These are phyloP conservation scores for Endotricha flammealis DNA, from an alignment of 2,888 invertebrate species.

Conservation along the genomic window DNA sequence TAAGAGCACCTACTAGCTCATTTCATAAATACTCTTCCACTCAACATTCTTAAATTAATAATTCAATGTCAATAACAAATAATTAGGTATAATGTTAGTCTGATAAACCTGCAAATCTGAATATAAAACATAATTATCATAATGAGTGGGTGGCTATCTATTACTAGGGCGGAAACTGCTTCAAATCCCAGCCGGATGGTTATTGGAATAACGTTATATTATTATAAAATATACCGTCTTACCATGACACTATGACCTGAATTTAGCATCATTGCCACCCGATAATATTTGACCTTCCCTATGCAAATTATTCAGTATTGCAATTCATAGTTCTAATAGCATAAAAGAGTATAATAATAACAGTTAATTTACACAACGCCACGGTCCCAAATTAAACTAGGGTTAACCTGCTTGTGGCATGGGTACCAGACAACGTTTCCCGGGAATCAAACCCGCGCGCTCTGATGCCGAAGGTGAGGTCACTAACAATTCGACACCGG, in stretches of 20 bases:
- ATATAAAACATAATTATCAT: conserved; percentile 25
- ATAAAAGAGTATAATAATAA: too few species aligned
- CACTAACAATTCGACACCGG: too few species aligned
- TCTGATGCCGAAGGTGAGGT: too few species aligned
- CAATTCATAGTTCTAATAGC: too few species aligned
- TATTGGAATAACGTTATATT: not conserved
- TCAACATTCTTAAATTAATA: not conserved
- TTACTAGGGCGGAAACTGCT: conserved; percentile 28
- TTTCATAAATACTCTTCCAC: too few species aligned
- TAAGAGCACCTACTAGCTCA: not conserved
- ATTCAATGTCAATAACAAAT: not conserved
- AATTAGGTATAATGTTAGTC: not conserved
- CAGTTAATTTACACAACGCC: not conserved
- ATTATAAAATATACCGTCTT: not conserved
- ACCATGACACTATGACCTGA: conserved; percentile 3
- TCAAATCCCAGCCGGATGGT: conserved; percentile 32
- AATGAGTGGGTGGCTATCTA: conserved; percentile 36
- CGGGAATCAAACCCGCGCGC: too few species aligned
- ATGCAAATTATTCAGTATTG: conserved; percentile 5
- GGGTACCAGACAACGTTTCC: too few species aligned
- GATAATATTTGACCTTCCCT: conserved; percentile 9
- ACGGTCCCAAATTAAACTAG: too few species aligned
- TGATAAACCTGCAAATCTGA: not conserved
- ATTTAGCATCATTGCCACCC: conserved; percentile 9
- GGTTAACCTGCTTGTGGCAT: too few species aligned